Conservation (phyloP, 2,888 invertebrate genomes). For the Gymnosoma rotundatum region DNA sequence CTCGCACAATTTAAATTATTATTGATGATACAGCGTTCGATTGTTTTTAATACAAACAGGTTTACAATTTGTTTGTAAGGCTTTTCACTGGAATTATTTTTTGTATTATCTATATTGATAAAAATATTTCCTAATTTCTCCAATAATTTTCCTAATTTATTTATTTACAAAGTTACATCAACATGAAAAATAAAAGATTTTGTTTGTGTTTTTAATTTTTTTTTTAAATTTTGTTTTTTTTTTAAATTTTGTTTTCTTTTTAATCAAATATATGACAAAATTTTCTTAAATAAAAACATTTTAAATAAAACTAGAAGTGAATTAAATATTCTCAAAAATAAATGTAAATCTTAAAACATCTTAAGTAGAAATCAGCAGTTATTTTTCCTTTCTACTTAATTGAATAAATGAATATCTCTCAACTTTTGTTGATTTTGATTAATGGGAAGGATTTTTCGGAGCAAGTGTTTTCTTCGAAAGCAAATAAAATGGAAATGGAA, state of each 20-base stretch:
- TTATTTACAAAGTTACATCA: slow-evolving; percentile 24
- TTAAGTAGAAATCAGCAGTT: slow-evolving; percentile 2
- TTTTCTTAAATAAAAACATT: neutral
- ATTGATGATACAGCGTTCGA: slow-evolving; percentile 27
- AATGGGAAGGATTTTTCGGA: no score
- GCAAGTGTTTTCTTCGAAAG: no score
- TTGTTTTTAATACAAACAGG: slow-evolving; percentile 30
- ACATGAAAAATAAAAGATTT: neutral
- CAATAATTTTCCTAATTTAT: slow-evolving; percentile 30
- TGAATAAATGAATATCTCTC: no score
- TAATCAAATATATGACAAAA: slow-evolving; percentile 21
- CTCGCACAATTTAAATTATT: slow-evolving; percentile 56
- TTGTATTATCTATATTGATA: slow-evolving; percentile 2
- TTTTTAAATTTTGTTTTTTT: slow-evolving; percentile 49
- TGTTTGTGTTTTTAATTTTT: neutral
- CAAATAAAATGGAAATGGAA: no score
- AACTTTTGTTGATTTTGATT: no score
- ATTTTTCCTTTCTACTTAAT: no score
- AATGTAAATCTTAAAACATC: slow-evolving; percentile 44
- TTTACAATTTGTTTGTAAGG: slow-evolving; percentile 30
- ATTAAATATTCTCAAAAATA: slow-evolving; percentile 60
- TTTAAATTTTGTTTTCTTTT: slow-evolving; percentile 33
- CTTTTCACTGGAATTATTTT: slow-evolving; percentile 11
- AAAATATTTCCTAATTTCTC: no score
- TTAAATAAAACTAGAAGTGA: slow-evolving; percentile 35